These are phyloP conservation scores for Sardina pilchardus DNA, from an alignment of 2,113 vertebrate species.

Conservation along the genomic window DNA sequence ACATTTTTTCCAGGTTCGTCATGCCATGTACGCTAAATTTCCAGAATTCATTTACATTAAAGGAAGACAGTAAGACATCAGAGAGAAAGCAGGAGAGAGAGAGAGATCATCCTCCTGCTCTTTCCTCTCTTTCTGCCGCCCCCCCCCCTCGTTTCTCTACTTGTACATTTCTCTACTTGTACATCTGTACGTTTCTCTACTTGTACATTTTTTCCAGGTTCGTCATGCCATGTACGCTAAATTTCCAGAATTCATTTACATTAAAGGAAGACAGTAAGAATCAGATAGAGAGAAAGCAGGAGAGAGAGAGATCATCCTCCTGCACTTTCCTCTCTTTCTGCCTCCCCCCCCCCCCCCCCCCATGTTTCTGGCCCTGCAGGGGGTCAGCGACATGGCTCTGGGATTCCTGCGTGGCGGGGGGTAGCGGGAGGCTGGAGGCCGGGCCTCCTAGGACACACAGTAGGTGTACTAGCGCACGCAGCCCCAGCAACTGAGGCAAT, in stretches of 20 bases:
- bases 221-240: neutral
- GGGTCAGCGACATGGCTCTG: neutral
- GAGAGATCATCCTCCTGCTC: neutral
- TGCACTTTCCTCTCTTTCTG: neutral
- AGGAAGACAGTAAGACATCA: neutral
- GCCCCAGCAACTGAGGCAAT: constrained; percentile 16
- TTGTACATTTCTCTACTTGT: too few species aligned
- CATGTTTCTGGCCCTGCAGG: neutral
- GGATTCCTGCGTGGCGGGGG: neutral
- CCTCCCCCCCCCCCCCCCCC: neutral
- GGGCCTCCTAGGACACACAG: constrained; percentile 20
- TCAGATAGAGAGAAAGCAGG: neutral
- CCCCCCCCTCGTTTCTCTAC: too few species aligned
- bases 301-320: neutral
- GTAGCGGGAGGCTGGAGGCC: neutral
- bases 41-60: neutral
- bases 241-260: neutral
- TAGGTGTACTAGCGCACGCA: neutral
- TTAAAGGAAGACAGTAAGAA: neutral
- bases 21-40: neutral
- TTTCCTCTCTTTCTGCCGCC: neutral
- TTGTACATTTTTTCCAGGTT: neutral
- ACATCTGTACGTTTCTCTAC: too few species aligned
- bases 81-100: neutral
- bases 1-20: neutral